Percentiles rank a stretch among this genome's conserved stretches.
phyloP scores from a whole-genome alignment of 2,888 invertebrate genomes.

The Crocallis elinguaria region DNA sequence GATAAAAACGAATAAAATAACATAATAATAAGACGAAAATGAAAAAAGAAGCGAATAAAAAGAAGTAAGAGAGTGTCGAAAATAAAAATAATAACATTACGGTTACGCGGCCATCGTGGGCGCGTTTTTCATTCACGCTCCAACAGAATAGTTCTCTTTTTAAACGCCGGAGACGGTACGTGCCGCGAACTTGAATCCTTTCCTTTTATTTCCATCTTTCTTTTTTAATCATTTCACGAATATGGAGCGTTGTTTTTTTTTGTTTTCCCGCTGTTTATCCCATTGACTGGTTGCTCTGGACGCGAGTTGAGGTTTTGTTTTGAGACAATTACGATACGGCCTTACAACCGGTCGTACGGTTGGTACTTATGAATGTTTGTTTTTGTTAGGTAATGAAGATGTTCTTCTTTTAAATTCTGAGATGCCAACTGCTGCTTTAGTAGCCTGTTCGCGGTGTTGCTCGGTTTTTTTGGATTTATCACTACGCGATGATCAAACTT shows the following conservation, averaged over 20 bases:
- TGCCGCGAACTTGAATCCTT: conserved; percentile 69
- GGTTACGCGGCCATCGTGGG: conserved; percentile 67
- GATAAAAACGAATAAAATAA: conserved; percentile 75
- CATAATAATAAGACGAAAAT: conserved; percentile 76
- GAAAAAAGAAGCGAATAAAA: no score
- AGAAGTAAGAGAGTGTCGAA: conserved; percentile 58
- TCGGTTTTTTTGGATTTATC: no score
- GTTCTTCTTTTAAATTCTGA: conserved; percentile 1
- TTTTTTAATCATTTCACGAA: conserved; percentile 84
- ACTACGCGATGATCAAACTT: no score
- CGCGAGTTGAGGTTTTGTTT: conserved; percentile 55
- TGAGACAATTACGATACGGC: conserved; percentile 68
- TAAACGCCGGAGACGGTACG: conserved; percentile 75
- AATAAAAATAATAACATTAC: conserved; percentile 84
- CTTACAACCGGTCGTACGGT: conserved; percentile 53
- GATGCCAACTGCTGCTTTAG: not conserved
- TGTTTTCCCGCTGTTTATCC: conserved; percentile 70
- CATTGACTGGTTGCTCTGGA: conserved; percentile 61
- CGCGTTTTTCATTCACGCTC: conserved; percentile 83
- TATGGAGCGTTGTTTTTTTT: conserved; percentile 82
- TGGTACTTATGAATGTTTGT: conserved; percentile 41
- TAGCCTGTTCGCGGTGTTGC: no score
- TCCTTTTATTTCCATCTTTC: conserved; percentile 71
- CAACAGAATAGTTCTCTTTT: conserved; percentile 81
- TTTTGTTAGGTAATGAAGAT: conserved; percentile 45